A percentile compares a stretch with the other conserved stretches of the same genome.
Conservation (phyloP, 2,888 invertebrate genomes). For the Leucoma salicis region DNA sequence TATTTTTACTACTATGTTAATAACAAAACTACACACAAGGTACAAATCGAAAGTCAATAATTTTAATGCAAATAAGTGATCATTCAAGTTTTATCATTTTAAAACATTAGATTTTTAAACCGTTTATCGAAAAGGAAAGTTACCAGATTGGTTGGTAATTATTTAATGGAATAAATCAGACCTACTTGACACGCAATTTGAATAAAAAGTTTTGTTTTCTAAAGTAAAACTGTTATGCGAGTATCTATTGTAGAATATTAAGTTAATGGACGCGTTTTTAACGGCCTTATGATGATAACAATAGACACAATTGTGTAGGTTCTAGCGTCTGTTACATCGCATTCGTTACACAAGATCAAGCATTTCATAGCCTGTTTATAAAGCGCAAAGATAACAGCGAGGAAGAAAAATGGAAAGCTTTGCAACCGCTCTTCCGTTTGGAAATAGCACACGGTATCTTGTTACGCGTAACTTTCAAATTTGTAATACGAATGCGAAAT, state of each 20-base stretch:
- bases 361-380: constrained; percentile 48
- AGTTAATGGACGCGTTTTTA: constrained; percentile 40
- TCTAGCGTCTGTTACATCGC: constrained; percentile 76
- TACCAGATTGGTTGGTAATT: too few relatives aligned
- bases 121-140: constrained; percentile 24
- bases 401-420: constrained; percentile 55
- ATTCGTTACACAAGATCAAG: constrained; percentile 71
- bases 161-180: too few relatives aligned
- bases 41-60: constrained; percentile 34
- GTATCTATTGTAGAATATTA: not conserved
- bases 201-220: too few relatives aligned
- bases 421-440: constrained; percentile 45
- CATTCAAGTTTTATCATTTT: constrained; percentile 24
- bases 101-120: constrained; percentile 15
- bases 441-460: constrained; percentile 44
- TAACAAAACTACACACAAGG: too few relatives aligned
- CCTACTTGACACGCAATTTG: too few relatives aligned
- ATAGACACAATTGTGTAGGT: constrained; percentile 64
- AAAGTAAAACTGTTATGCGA: too few relatives aligned
- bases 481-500: constrained; percentile 47
- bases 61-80: constrained; percentile 27
- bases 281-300: constrained; percentile 74
- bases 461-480: constrained; percentile 47
- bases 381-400: constrained; percentile 44
- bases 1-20: too few relatives aligned